Evolutionary conservation across 2,888 invertebrate species (phyloP).

Genomic region (Lathronympha strigana): DNA sequence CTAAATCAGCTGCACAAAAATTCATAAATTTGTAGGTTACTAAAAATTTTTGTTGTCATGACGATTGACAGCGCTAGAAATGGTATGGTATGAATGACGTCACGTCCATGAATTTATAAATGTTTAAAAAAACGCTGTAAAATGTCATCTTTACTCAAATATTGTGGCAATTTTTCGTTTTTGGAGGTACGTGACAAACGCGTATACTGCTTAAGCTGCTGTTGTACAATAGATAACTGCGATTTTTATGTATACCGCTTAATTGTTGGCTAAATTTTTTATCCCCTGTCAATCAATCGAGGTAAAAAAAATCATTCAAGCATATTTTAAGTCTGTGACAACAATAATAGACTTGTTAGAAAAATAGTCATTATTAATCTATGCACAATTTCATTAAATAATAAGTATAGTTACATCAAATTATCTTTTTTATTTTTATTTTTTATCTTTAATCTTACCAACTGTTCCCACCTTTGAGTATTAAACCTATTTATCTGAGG

Average conservation of each 20-base stretch:
- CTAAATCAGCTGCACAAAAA: too few relatives aligned
- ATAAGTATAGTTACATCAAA: neutral
- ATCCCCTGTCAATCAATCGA: constrained; percentile 1
- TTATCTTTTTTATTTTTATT: neutral
- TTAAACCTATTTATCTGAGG: neutral
- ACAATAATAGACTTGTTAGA: constrained; percentile 13
- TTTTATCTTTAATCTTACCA: neutral
- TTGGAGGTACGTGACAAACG: too few relatives aligned
- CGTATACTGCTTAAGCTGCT: too few relatives aligned
- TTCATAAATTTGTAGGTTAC: too few relatives aligned
- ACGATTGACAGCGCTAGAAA: too few relatives aligned
- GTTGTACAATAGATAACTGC: constrained; percentile 16
- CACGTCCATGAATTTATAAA: too few relatives aligned
- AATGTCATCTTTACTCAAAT: too few relatives aligned
- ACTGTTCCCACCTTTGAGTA: neutral
- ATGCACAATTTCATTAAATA: constrained; percentile 6
- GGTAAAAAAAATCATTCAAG: constrained; percentile 1
- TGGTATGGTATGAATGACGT: too few relatives aligned
- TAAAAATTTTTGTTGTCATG: too few relatives aligned
- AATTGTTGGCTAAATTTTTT: constrained; percentile 15
- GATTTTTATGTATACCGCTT: constrained; percentile 14
- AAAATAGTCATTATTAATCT: constrained; percentile 10
- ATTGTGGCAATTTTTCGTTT: too few relatives aligned
- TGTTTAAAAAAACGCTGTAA: too few relatives aligned
- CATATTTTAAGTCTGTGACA: constrained; percentile 9